phyloP scores from a whole-genome alignment of 2,797 vertebrate species.

The Trachurus trachurus region DNA sequence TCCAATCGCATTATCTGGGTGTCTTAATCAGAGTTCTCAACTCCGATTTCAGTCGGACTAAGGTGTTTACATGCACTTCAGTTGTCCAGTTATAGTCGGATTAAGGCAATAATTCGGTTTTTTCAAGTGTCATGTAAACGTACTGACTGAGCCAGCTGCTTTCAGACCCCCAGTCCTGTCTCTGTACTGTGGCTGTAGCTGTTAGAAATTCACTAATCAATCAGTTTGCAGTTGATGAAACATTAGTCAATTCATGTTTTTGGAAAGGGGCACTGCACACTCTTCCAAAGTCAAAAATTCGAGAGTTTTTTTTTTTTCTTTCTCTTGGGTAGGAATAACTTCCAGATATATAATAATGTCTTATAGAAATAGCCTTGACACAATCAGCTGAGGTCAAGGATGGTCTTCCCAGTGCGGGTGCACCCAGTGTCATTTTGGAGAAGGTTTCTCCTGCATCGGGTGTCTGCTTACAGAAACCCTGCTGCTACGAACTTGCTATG shows the following conservation, averaged over 20 bases:
- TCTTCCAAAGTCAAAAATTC: not conserved
- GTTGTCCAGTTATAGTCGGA: no score
- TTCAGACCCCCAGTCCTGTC: not conserved
- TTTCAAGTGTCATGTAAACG: no score
- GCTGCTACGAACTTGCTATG: slow-evolving; percentile 57
- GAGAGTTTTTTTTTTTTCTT: not conserved
- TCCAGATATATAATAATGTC: not conserved
- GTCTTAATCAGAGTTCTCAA: no score
- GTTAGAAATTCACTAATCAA: slow-evolving; percentile 4
- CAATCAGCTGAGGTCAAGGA: slow-evolving; percentile 37
- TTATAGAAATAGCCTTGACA: slow-evolving; percentile 9
- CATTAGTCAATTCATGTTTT: slow-evolving; percentile 1
- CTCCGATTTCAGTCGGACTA: no score
- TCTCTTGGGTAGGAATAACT: not conserved
- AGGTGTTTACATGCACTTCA: no score
- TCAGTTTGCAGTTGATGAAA: slow-evolving; percentile 2
- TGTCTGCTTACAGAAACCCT: slow-evolving; percentile 46
- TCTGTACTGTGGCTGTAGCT: not conserved
- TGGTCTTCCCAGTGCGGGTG: slow-evolving; percentile 14
- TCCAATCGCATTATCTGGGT: no score
- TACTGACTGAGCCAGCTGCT: no score
- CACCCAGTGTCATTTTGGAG: slow-evolving; percentile 43
- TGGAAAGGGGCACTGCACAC: no score
- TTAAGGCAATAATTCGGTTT: no score
- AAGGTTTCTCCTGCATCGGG: slow-evolving; percentile 26